Evolutionary conservation across 1,140 invertebrate species (phyloP).

Genomic region (Drosophila nigromelanica): DNA sequence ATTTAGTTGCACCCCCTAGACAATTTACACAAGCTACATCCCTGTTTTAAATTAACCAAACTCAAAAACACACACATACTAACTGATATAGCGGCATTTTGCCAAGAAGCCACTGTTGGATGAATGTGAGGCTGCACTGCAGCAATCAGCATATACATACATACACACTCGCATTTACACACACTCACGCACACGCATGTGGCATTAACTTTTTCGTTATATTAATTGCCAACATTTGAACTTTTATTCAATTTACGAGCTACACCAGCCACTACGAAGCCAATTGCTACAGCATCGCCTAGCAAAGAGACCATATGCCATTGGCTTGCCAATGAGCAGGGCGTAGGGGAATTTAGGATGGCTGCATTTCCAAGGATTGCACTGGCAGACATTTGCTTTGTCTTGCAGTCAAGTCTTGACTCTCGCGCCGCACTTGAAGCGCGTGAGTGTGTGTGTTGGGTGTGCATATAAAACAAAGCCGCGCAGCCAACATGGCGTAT

Average conservation of each 20-base stretch:
- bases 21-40: conserved; percentile 7
- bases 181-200: conserved; percentile 21
- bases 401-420: conserved; percentile 51
- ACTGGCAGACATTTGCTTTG: conserved; percentile 35
- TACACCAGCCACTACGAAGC: conserved; percentile 41
- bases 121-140: conserved; percentile 19
- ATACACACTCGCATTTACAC: background rate
- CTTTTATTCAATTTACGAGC: conserved; percentile 81
- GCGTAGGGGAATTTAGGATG: background rate
- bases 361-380: conserved; percentile 7
- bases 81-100: background rate
- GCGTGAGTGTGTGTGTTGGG: conserved; percentile 18
- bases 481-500: conserved; percentile 66
- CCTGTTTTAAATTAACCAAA: conserved; percentile 5
- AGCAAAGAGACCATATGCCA: conserved; percentile 50
- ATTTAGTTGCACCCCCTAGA: background rate
- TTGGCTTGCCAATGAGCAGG: background rate
- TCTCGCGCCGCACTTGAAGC: conserved; percentile 42
- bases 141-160: conserved; percentile 3
- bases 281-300: conserved; percentile 46
- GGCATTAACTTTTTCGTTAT: conserved; percentile 76
- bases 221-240: conserved; percentile 81
- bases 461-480: conserved; percentile 60
- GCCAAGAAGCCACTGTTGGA: conserved; percentile 32
- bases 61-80: background rate